These are phyloP conservation scores for Drosophila picticornis DNA, from an alignment of 2,888 invertebrate genomes.

Conservation along the genomic window DNA sequence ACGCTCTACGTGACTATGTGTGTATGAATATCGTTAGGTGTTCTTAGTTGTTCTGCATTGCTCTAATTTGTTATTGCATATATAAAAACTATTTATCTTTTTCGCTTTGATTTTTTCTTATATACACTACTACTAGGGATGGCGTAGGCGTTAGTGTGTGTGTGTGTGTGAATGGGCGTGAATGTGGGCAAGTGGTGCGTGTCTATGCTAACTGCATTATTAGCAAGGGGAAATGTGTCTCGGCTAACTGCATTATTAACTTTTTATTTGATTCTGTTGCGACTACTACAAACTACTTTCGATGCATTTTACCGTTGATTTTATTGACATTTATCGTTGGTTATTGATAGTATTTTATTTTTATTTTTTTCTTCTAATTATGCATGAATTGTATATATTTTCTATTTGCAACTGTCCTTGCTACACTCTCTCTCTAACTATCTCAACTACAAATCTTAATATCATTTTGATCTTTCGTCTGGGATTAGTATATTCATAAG, in stretches of 20 bases:
- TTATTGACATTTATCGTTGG: conserved; percentile 80
- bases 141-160: conserved; percentile 51
- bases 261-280: conserved; percentile 63
- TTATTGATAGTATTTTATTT: conserved; percentile 52
- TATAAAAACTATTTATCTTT: conserved; percentile 73
- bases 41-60: conserved; percentile 50
- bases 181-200: conserved; percentile 1
- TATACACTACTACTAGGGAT: conserved; percentile 69
- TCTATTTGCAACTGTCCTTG: conserved; percentile 52
- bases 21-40: conserved; percentile 57
- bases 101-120: conserved; percentile 56
- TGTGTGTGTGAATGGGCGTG: conserved; percentile 9
- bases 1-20: conserved; percentile 63
- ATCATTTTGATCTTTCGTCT: conserved; percentile 51
- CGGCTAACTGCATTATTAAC: conserved; percentile 14
- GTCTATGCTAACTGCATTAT: not conserved
- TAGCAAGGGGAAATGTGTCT: not conserved
- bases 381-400: conserved; percentile 37
- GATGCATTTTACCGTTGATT: conserved; percentile 80
- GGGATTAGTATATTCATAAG: conserved; percentile 53
- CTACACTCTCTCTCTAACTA: conserved; percentile 22
- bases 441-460: conserved; percentile 46
- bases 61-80: conserved; percentile 71
- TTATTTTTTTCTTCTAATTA: conserved; percentile 24
- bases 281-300: conserved; percentile 69